These are phyloP conservation scores for Oscheius sp. DNA, from an alignment of 1,140 invertebrate genomes.

Conservation along the genomic window DNA sequence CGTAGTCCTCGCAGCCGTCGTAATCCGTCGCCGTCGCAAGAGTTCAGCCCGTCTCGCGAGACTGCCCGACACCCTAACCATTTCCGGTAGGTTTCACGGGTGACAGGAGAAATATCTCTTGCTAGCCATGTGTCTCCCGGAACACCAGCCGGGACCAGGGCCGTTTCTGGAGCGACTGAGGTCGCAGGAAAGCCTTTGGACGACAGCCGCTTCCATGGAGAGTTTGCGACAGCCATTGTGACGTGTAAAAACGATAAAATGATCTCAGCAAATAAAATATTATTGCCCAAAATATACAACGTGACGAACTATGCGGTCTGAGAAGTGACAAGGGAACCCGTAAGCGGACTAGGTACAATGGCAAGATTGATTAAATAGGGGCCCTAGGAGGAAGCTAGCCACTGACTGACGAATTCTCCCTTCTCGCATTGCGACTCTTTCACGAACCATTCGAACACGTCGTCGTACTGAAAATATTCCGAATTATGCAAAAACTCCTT, in stretches of 20 bases:
- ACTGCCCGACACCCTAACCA: not conserved
- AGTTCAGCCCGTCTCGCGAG: not conserved
- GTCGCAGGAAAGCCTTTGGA: not conserved
- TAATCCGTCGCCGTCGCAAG: not conserved
- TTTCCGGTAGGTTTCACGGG: not conserved
- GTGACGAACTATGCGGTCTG: too few species aligned
- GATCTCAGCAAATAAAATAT: too few species aligned
- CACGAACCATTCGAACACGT: slow-evolving; percentile 33
- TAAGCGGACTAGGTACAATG: too few species aligned
- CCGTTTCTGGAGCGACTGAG: not conserved
- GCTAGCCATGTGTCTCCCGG: not conserved
- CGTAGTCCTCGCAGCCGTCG: not conserved
- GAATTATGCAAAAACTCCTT: not conserved
- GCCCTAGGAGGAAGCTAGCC: not conserved
- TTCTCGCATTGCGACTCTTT: slow-evolving; percentile 30
- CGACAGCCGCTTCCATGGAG: not conserved
- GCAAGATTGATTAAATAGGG: too few species aligned
- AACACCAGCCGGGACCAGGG: not conserved
- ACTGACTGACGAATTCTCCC: slow-evolving; percentile 23
- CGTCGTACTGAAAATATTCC: slow-evolving; percentile 26
- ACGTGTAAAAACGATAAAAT: too few species aligned
- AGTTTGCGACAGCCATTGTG: too few species aligned
- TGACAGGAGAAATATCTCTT: not conserved
- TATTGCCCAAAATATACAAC: too few species aligned
- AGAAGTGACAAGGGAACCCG: too few species aligned